phyloP scores from a whole-genome alignment of 2,113 vertebrate genomes.

The Eclectus roratus region DNA sequence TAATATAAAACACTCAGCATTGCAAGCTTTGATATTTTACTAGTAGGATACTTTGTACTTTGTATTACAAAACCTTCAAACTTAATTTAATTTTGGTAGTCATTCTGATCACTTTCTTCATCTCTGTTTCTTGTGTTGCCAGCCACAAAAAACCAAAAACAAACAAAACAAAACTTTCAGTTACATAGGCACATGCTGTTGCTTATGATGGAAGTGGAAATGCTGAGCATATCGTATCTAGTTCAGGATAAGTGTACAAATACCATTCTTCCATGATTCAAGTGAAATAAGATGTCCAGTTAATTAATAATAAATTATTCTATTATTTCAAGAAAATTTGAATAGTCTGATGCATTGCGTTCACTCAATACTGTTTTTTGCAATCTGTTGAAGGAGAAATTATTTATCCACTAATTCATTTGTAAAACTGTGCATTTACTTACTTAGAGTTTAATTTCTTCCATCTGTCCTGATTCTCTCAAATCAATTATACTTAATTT shows the following conservation, averaged over 20 bases:
- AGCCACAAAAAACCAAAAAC: background rate
- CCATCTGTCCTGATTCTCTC: background rate
- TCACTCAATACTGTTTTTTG: background rate
- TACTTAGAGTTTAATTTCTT: background rate
- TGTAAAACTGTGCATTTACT: background rate
- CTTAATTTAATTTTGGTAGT: background rate
- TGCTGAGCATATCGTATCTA: background rate
- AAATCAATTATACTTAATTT: background rate
- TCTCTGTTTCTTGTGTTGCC: background rate
- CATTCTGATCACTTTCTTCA: background rate
- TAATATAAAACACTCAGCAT: background rate
- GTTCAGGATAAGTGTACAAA: background rate
- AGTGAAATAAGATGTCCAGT: background rate
- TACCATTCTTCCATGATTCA: background rate
- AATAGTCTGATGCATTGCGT: background rate
- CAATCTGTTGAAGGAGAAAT: background rate
- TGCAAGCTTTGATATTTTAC: background rate
- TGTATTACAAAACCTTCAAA: background rate
- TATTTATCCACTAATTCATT: background rate
- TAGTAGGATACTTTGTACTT: background rate
- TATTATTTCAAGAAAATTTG: background rate
- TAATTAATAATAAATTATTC: background rate
- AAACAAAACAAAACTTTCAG: background rate
- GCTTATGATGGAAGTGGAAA: background rate
- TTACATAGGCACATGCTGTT: background rate